A percentile compares a stretch with the other conserved stretches of the same genome.
These are phyloP conservation scores for Cantharis rufa DNA, from an alignment of 2,888 invertebrate species.

Conservation along the genomic window DNA sequence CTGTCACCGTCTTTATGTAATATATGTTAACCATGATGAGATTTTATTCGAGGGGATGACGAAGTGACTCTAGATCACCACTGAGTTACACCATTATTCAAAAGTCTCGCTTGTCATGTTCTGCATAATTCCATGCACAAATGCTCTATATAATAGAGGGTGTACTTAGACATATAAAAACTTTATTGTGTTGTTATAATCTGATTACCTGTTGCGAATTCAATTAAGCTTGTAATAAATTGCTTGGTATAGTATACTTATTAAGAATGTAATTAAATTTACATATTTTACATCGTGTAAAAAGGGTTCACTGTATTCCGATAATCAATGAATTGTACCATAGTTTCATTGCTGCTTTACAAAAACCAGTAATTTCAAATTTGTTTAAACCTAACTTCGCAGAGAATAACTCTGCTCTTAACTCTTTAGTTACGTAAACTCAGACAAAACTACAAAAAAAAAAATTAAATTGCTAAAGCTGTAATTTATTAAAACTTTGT, in stretches of 20 bases:
- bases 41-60: constrained; percentile 22
- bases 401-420: too few species aligned
- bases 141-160: constrained; percentile 7
- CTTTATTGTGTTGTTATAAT: constrained; percentile 19
- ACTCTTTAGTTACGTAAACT: too few species aligned
- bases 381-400: neutral
- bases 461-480: too few species aligned
- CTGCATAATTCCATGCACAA: constrained; percentile 22
- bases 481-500: too few species aligned
- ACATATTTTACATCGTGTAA: neutral
- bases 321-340: neutral
- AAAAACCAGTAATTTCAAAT: neutral
- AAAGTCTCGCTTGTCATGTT: constrained; percentile 24
- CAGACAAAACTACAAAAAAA: too few species aligned
- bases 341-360: neutral
- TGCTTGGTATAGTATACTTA: constrained; percentile 1
- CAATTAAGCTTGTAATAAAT: constrained; percentile 6
- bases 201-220: constrained; percentile 23
- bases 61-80: constrained; percentile 15
- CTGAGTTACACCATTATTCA: constrained; percentile 22
- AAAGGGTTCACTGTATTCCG: neutral
- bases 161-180: constrained; percentile 3
- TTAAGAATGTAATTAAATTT: neutral
- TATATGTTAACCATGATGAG: neutral
- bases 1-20: neutral